Conservation (phyloP, 2,888 invertebrate genomes). For the Selenia dentaria region DNA sequence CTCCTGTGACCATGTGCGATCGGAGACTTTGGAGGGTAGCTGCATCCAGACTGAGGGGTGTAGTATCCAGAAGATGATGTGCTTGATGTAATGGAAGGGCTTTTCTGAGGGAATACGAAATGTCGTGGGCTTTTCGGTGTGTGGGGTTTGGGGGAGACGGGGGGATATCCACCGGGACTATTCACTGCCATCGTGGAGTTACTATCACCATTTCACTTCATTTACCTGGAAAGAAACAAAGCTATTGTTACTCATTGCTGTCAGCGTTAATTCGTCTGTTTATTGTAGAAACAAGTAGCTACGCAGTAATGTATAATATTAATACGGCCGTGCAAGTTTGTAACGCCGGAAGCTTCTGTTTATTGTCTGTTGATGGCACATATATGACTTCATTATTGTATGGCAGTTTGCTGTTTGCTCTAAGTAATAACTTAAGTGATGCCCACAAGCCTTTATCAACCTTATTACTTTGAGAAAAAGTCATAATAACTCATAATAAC, state of each 20-base stretch:
- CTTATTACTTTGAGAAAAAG: not conserved
- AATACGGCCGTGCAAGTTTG: not conserved
- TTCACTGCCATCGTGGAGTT: slow-evolving; percentile 79
- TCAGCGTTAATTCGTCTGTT: not conserved
- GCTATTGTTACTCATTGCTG: not conserved
- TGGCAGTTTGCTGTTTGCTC: slow-evolving; percentile 2
- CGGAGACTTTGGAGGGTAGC: slow-evolving; percentile 77
- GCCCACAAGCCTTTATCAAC: slow-evolving; percentile 1
- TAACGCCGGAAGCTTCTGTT: slow-evolving; percentile 1
- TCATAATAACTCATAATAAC: too few relatives aligned
- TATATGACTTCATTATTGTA: slow-evolving; percentile 11
- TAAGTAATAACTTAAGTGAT: slow-evolving; percentile 9
- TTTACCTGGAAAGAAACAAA: slow-evolving; percentile 60
- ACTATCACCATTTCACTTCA: slow-evolving; percentile 56
- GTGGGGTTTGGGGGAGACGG: slow-evolving; percentile 82
- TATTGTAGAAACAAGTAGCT: not conserved
- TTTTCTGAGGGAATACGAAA: slow-evolving; percentile 80
- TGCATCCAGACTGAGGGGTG: slow-evolving; percentile 81
- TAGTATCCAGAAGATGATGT: slow-evolving; percentile 84
- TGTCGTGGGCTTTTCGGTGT: slow-evolving; percentile 84
- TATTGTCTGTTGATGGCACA: slow-evolving; percentile 6
- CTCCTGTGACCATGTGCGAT: slow-evolving; percentile 84
- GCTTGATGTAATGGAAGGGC: slow-evolving; percentile 80
- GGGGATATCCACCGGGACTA: slow-evolving; percentile 83
- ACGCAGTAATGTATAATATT: not conserved